Percentiles rank a stretch among this genome's conserved stretches.
phyloP scores from a whole-genome alignment of 1,140 invertebrate genomes.

The Agraylea sexmaculata region DNA sequence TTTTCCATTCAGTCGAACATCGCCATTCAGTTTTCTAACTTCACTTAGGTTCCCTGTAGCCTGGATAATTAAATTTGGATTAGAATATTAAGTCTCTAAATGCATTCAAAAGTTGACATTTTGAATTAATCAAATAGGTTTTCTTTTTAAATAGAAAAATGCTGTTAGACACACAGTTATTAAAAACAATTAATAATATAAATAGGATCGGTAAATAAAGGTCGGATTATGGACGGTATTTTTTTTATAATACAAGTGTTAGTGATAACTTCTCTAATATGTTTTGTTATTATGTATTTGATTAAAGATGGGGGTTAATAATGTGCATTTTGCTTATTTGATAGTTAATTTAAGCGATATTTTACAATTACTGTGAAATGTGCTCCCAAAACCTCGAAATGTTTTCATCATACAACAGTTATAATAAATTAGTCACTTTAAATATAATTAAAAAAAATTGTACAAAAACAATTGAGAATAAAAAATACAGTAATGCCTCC shows the following conservation, averaged over 20 bases:
- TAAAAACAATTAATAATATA: conserved; percentile 3
- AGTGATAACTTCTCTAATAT: no score
- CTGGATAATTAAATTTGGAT: conserved; percentile 7
- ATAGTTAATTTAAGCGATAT: no score
- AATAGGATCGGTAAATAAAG: neutral
- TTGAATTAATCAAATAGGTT: neutral
- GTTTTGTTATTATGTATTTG: no score
- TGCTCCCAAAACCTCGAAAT: no score
- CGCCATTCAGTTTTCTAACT: conserved; percentile 9
- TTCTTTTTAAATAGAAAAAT: neutral
- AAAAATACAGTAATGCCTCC: no score
- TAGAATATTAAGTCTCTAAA: neutral
- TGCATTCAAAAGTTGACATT: neutral
- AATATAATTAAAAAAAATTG: no score
- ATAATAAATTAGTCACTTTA: no score
- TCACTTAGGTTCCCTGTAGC: conserved; percentile 21
- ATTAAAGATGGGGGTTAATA: no score
- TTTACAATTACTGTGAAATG: no score
- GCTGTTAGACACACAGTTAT: conserved; percentile 3
- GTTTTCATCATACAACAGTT: no score
- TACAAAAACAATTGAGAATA: no score
- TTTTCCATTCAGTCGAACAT: conserved; percentile 9
- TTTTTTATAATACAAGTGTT: conserved; percentile 1
- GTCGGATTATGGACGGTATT: neutral
- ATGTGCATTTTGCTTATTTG: no score